Base-by-base conservation (phyloP, 1,140 invertebrate species). In the Samia ricini region DNA sequence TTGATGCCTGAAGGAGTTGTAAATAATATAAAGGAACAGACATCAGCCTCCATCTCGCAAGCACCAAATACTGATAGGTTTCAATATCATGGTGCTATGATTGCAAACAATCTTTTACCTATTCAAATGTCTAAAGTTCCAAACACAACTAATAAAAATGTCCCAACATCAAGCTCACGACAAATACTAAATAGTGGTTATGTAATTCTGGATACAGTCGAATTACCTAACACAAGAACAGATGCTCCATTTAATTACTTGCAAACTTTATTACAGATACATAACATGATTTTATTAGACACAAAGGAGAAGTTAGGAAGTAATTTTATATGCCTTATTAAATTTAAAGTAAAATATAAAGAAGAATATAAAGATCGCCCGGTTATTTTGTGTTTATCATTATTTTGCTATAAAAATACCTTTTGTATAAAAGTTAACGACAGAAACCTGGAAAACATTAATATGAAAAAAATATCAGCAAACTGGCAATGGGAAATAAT, bases 401-500 rank as follows among this genome's bases (percentile, higher is more conserved):
- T 89, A 20, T 77, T 60, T 63, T 77, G 76, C 57, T 58, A 49
- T 33, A 54, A 60, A 7, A 75, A 72, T 52, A 64, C 6, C 1
- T 86, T 85, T 70, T 79, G 72, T 68, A 72, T 89, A 24, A 72
- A 74, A 68, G 71, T 86, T 20, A 78, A 60, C 61, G 78, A 83
- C 51, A 49, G 36, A 10, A 65, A 68, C 2, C 60, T 72, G 15
- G 64, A 59, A 56, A 48, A 70, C 5, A 63, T 88, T 57, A 69
- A 78, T 61, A 66, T 87, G 15, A 59, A 19, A 19, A 69, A 69
- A 21, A 69, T 88, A 36, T 69, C 76, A n/a, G 69, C 84, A 15
- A 76, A 77, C 55, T 89, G 87, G 87, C 85, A 89, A 70, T 88
- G 85, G 87, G 81, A 89, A 66, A 72, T 89, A 49, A 67, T 89